A percentile compares a stretch with the other conserved stretches of the same genome.
These are phyloP conservation scores for Eufriesea mexicana DNA, from an alignment of 1,140 invertebrate genomes.

Conservation along the genomic window DNA sequence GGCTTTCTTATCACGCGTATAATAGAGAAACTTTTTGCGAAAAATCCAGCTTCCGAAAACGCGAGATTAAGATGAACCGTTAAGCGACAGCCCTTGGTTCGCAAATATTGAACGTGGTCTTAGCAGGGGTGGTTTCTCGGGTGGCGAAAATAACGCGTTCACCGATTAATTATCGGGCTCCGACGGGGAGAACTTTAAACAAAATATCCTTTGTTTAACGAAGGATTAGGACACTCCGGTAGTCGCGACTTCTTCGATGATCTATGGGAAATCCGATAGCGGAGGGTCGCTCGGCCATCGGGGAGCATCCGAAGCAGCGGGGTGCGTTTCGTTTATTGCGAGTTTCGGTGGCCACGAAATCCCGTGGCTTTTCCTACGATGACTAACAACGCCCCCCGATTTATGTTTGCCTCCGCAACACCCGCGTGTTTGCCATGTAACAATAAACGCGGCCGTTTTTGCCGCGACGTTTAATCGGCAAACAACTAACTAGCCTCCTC, in stretches of 20 bases:
- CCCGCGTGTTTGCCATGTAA: slow-evolving; percentile 11
- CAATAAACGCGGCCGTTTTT: slow-evolving; percentile 18
- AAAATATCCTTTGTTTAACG: slow-evolving; percentile 18
- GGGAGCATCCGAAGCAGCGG: slow-evolving; percentile 3
- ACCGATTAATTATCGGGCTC: background rate
- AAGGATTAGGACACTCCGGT: background rate
- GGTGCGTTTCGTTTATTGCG: slow-evolving; percentile 55
- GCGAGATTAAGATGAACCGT: background rate
- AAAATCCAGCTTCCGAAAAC: background rate
- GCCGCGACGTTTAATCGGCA: slow-evolving; percentile 1
- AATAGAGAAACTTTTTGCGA: background rate
- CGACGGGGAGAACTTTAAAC: background rate
- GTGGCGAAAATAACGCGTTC: background rate
- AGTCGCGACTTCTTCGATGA: slow-evolving; percentile 18
- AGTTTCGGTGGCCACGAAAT: slow-evolving; percentile 27
- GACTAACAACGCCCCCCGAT: slow-evolving; percentile 40
- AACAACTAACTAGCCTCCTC: too few relatives aligned
- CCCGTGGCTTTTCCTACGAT: slow-evolving; percentile 40
- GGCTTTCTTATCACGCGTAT: slow-evolving; percentile 7
- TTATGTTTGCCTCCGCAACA: slow-evolving; percentile 13
- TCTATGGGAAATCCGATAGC: slow-evolving; percentile 27
- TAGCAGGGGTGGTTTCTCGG: background rate
- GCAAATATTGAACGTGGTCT: slow-evolving; percentile 2
- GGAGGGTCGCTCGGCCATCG: background rate
- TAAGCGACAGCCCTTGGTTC: background rate